Percentiles rank a stretch among this genome's conserved stretches.
Evolutionary conservation across 1,140 invertebrate genomes (phyloP).

Genomic region (Temnothorax nylanderi): DNA sequence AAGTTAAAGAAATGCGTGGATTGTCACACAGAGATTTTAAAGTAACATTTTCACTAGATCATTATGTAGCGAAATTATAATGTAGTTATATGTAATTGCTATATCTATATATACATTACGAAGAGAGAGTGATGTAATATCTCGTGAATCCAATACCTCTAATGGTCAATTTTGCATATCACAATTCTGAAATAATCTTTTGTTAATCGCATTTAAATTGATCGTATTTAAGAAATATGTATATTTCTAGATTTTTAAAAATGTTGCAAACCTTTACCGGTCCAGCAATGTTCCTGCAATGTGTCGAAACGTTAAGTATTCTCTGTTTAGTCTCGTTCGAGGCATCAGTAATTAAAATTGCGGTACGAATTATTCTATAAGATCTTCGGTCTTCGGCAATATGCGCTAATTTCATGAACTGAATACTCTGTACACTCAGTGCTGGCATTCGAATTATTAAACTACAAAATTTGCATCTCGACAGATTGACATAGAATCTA

Average conservation of each 20-base stretch:
- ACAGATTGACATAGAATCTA: slow-evolving; percentile 73
- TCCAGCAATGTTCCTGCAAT: slow-evolving; percentile 79
- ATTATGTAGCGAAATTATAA: slow-evolving; percentile 4
- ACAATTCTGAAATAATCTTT: neutral
- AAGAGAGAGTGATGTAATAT: neutral
- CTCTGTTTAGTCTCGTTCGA: slow-evolving; percentile 80
- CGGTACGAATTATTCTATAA: slow-evolving; percentile 67
- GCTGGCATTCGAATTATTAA: slow-evolving; percentile 8
- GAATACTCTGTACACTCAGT: neutral
- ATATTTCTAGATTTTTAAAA: slow-evolving; percentile 71
- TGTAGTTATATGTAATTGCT: neutral
- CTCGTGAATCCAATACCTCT: neutral
- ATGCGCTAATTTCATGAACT: neutral
- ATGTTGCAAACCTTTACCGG: slow-evolving; percentile 71
- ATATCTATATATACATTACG: neutral
- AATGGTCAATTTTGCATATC: neutral
- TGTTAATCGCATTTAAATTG: neutral
- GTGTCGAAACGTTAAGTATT: slow-evolving; percentile 76
- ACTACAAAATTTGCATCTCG: slow-evolving; percentile 38
- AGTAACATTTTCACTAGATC: slow-evolving; percentile 21
- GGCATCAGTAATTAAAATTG: slow-evolving; percentile 71
- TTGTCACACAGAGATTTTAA: slow-evolving; percentile 32
- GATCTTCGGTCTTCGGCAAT: neutral
- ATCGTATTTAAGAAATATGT: neutral
- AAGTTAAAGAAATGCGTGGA: slow-evolving; percentile 43